These are phyloP conservation scores for Bufo gargarizans DNA, from an alignment of 2,113 vertebrate genomes.

Conservation along the genomic window DNA sequence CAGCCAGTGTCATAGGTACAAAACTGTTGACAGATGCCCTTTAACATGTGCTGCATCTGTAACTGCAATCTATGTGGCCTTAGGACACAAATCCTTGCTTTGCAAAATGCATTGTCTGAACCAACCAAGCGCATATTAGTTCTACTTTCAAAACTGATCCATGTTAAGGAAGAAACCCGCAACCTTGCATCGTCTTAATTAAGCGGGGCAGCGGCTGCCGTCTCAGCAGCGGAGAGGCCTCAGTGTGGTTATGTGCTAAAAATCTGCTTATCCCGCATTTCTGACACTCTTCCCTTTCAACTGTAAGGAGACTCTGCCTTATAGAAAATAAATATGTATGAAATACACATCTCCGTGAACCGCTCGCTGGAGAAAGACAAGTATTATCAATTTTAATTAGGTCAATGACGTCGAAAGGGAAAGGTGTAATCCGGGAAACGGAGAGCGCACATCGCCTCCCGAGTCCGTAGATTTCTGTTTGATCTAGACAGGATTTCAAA, in stretches of 20 bases:
- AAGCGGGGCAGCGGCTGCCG: neutral
- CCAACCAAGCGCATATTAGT: neutral
- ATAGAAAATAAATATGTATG: conserved; percentile 33
- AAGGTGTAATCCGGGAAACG: conserved; percentile 1
- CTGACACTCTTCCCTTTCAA: conserved; percentile 36
- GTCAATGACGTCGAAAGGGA: conserved; percentile 39
- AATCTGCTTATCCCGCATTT: conserved; percentile 17
- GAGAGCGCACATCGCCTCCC: neutral
- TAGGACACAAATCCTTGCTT: neutral
- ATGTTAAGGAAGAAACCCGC: neutral
- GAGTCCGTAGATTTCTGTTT: conserved; percentile 12
- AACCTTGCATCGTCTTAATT: conserved; percentile 23
- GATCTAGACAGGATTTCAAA: conserved; percentile 21
- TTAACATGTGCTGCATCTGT: no score
- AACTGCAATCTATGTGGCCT: no score
- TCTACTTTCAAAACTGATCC: neutral
- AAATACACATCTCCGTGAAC: conserved; percentile 32
- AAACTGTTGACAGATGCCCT: no score
- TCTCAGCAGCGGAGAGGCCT: conserved; percentile 32
- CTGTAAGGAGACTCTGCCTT: conserved; percentile 10
- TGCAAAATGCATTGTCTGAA: conserved; percentile 5
- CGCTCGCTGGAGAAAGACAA: conserved; percentile 37
- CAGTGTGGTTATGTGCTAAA: neutral
- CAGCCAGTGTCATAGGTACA: no score
- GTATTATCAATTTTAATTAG: conserved; percentile 35